Conservation (phyloP, 1,140 invertebrate genomes). For the Drosophila gunungcola region DNA sequence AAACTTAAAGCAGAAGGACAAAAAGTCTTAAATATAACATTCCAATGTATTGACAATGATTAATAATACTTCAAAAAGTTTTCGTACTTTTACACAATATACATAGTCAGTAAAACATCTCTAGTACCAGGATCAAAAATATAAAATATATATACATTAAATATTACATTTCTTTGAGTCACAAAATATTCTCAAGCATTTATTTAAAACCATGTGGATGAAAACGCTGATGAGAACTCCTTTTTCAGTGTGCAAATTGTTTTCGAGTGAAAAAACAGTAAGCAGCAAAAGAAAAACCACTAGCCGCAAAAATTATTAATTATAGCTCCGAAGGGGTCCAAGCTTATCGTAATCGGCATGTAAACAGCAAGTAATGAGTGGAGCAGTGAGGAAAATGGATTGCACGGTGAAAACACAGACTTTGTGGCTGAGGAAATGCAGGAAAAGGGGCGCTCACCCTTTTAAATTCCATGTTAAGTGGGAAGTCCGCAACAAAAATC, state of each 20-base stretch:
- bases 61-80: too few species aligned
- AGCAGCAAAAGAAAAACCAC: background rate
- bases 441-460: background rate
- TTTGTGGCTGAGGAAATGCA: conserved; percentile 1
- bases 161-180: too few species aligned
- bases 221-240: too few species aligned
- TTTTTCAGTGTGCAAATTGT: background rate
- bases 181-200: too few species aligned
- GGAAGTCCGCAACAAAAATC: conserved; percentile 7
- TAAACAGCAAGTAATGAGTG: conserved; percentile 41
- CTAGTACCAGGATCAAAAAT: too few species aligned
- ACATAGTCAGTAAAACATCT: too few species aligned
- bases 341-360: conserved; percentile 42
- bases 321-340: conserved; percentile 9
- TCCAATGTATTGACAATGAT: too few species aligned
- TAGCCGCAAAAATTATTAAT: conserved; percentile 36
- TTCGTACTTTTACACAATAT: too few species aligned
- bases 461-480: conserved; percentile 26
- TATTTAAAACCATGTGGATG: too few species aligned
- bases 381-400: conserved; percentile 9
- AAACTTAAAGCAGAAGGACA: too few species aligned
- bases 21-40: too few species aligned
- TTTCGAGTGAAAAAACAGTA: background rate
- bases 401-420: background rate
- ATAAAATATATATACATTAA: too few species aligned